Percentiles rank a stretch among this genome's conserved stretches.
Evolutionary conservation across 2,888 invertebrate species (phyloP).

Genomic region (Tenthredo amoena): DNA sequence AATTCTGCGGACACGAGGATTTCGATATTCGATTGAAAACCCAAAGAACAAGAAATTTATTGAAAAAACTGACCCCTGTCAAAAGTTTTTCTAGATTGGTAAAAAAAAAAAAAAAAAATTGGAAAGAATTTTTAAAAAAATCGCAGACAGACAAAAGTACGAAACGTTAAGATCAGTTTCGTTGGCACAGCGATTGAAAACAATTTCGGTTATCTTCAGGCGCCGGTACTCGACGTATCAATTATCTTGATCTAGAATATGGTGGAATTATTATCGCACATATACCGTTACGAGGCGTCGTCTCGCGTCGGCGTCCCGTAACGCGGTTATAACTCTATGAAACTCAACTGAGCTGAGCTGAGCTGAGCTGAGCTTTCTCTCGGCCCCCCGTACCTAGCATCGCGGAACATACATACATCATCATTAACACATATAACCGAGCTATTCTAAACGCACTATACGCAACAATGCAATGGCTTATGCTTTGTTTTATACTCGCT

Average conservation of each 20-base stretch:
- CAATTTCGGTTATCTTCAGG: background rate
- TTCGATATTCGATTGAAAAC: too few species aligned
- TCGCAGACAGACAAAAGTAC: background rate
- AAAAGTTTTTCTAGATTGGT: background rate
- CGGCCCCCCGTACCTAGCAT: background rate
- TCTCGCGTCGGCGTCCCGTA: background rate
- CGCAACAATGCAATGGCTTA: slow-evolving; percentile 56
- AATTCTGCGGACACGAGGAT: too few species aligned
- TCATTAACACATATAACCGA: slow-evolving; percentile 63
- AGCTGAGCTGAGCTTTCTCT: background rate
- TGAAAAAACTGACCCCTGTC: too few species aligned
- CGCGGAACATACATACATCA: slow-evolving; percentile 55
- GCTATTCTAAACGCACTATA: slow-evolving; percentile 53
- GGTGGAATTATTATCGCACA: slow-evolving; percentile 1
- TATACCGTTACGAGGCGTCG: slow-evolving; percentile 3
- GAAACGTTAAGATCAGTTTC: background rate
- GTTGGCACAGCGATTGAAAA: background rate
- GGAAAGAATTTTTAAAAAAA: background rate
- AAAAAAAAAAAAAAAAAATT: background rate
- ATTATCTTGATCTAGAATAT: slow-evolving; percentile 13
- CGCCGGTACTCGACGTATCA: slow-evolving; percentile 22
- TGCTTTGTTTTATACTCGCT: slow-evolving; percentile 11
- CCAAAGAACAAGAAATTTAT: too few species aligned
- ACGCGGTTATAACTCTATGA: background rate
- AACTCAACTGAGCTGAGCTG: background rate